Conservation (phyloP, 2,113 vertebrate species). For the Xerus inauris region DNA sequence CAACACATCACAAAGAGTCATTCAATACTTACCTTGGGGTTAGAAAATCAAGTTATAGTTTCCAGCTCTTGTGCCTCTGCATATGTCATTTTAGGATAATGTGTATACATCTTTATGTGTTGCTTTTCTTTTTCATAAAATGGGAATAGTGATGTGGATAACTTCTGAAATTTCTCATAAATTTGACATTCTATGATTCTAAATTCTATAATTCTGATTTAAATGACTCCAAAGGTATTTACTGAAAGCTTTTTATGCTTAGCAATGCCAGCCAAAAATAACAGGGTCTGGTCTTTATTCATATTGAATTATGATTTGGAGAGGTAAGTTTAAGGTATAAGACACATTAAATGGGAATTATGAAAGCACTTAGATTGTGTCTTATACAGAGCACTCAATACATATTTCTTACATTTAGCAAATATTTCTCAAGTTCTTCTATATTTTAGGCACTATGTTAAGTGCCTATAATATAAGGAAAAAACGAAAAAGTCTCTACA, state of each 20-base stretch:
- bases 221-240: neutral
- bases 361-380: neutral
- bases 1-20: neutral
- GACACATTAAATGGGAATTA: neutral
- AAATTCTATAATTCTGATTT: neutral
- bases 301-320: neutral
- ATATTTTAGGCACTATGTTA: neutral
- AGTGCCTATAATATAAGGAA: neutral
- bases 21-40: neutral
- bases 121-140: neutral
- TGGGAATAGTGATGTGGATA: neutral
- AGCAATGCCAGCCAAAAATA: neutral
- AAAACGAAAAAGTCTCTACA: neutral
- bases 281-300: neutral
- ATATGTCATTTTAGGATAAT: neutral
- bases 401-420: neutral
- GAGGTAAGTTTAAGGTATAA: neutral
- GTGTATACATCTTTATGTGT: neutral
- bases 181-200: neutral
- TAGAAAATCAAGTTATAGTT: neutral
- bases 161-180: neutral
- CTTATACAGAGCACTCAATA: neutral
- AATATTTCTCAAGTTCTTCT: neutral
- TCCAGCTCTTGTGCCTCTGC: neutral
- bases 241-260: neutral